phyloP scores from a whole-genome alignment of 2,888 invertebrate species.

The Andrena minutula region DNA sequence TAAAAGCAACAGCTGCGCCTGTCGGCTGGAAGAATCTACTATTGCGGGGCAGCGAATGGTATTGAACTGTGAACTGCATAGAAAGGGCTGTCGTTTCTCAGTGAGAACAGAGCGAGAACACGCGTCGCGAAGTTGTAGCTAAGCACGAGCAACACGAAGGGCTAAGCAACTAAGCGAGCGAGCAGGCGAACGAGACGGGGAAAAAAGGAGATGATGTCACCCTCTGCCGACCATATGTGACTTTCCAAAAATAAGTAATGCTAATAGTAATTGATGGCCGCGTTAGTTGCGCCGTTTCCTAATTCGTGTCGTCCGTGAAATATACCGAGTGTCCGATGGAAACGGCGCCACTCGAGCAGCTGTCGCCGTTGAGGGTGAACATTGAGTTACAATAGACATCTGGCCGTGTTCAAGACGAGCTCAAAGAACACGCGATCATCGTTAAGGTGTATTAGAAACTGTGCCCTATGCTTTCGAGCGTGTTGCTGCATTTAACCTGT shows the following conservation, averaged over 20 bases:
- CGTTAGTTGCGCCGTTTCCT: conserved; percentile 76
- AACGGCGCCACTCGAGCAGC: conserved; percentile 71
- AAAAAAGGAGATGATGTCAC: conserved; percentile 68
- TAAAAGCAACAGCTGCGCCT: too few species aligned
- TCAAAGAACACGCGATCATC: conserved; percentile 48
- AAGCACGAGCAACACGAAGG: conserved; percentile 35
- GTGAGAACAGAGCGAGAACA: conserved; percentile 4
- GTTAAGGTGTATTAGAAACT: conserved; percentile 55
- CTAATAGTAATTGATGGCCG: conserved; percentile 83
- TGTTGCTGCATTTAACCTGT: neutral
- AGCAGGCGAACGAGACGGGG: conserved; percentile 8
- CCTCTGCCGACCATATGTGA: conserved; percentile 80
- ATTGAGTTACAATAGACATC: conserved; percentile 77
- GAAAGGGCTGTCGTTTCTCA: neutral
- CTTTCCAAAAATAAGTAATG: conserved; percentile 81
- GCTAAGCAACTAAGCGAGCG: neutral
- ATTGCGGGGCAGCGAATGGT: neutral
- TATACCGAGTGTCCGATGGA: conserved; percentile 69
- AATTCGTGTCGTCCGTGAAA: conserved; percentile 78
- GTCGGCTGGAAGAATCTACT: too few species aligned
- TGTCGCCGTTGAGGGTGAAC: conserved; percentile 70
- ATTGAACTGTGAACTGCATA: neutral
- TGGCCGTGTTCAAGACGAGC: conserved; percentile 67
- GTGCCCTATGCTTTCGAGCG: conserved; percentile 9
- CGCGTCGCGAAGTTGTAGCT: conserved; percentile 7